Percentiles rank a stretch among this genome's conserved stretches.
Conservation (phyloP, 2,113 vertebrate genomes). For the Columbina picui region DNA sequence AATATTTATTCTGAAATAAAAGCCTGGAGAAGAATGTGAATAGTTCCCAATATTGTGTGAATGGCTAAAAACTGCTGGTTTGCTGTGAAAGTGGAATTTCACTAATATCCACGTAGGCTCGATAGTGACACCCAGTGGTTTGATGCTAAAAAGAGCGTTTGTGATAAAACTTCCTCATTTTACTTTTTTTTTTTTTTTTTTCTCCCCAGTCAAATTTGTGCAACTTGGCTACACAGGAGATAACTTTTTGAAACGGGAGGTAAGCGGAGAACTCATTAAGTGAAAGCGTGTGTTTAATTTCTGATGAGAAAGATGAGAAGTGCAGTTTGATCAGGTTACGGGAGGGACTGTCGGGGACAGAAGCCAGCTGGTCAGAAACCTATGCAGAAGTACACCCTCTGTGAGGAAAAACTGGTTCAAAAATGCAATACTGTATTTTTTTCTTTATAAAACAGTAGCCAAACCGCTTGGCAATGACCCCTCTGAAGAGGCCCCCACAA, state of each 20-base stretch:
- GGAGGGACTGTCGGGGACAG: accelerated
- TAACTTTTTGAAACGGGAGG: not conserved
- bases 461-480: accelerated
- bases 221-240: not conserved
- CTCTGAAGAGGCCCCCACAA: not conserved
- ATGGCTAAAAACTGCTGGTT: not conserved
- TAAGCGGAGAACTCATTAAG: not conserved
- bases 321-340: accelerated
- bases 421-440: not conserved
- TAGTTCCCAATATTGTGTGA: accelerated
- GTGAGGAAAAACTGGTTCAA: not conserved
- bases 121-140: not conserved
- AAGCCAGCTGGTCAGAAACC: accelerated
- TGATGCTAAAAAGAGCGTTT: not conserved
- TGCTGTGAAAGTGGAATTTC: not conserved
- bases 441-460: accelerated
- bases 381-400: accelerated
- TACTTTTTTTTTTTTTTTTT: not conserved
- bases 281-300: accelerated
- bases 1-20: not conserved
- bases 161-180: not conserved
- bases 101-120: not conserved
- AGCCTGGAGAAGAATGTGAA: not conserved
- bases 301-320: not conserved
- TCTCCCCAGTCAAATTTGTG: not conserved